phyloP scores from a whole-genome alignment of 2,113 vertebrate species.

The Triplophysa tibetana region DNA sequence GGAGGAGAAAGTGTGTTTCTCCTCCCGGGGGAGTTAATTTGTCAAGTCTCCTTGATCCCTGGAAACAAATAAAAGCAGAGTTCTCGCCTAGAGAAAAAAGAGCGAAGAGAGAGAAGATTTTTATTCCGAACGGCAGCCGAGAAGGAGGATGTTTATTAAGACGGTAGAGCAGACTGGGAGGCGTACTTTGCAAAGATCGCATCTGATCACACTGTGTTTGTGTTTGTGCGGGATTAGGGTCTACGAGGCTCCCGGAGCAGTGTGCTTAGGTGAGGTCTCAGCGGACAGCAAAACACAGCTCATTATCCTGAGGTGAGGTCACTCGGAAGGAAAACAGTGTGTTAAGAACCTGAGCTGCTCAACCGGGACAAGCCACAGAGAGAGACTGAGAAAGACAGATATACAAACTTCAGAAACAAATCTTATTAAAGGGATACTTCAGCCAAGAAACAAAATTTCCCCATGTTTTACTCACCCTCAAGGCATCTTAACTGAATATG shows the following conservation, averaged over 20 bases:
- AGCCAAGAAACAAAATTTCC: no score
- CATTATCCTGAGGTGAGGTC: constrained; percentile 60
- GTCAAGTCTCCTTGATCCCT: constrained; percentile 69
- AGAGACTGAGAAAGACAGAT: neutral
- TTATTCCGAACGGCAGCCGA: constrained; percentile 23
- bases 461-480: no score
- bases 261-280: constrained; percentile 57
- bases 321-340: neutral
- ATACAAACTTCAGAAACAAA: no score
- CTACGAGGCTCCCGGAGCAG: constrained; percentile 54
- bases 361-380: neutral
- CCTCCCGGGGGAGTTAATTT: constrained; percentile 65
- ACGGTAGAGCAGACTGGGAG: constrained; percentile 49
- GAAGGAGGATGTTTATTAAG: constrained; percentile 19
- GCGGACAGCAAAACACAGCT: constrained; percentile 55
- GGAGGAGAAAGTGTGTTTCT: constrained; percentile 49
- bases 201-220: constrained; percentile 55
- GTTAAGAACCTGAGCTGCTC: neutral
- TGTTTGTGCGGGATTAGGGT: constrained; percentile 53
- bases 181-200: constrained; percentile 47
- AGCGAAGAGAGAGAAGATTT: constrained; percentile 46
- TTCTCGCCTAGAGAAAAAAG: constrained; percentile 48
- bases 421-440: no score
- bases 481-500: no score
- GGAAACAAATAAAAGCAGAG: constrained; percentile 71